A percentile compares a stretch with the other conserved stretches of the same genome.
phyloP scores from a whole-genome alignment of 2,113 vertebrate species.

The Setophaga kirtlandii region DNA sequence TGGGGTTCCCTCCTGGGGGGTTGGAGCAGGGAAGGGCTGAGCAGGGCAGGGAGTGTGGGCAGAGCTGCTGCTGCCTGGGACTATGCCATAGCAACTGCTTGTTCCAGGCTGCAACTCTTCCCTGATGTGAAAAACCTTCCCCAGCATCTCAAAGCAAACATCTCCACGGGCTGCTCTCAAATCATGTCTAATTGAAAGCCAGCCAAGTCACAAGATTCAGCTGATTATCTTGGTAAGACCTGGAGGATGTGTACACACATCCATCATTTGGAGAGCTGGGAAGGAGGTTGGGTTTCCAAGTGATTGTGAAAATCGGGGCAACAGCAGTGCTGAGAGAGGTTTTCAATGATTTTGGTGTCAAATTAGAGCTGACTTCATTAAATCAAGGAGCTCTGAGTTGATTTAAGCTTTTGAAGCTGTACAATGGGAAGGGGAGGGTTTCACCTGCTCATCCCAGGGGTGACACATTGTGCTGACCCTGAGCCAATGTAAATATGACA shows the following conservation, averaged over 20 bases:
- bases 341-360: not conserved
- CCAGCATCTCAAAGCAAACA: conserved; percentile 5
- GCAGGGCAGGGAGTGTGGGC: not conserved
- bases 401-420: not conserved
- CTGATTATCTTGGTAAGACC: conserved; percentile 28
- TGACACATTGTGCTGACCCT: not conserved
- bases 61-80: not conserved
- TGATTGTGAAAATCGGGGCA: not conserved
- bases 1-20: not conserved
- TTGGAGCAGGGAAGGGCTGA: not conserved
- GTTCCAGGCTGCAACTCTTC: not conserved
- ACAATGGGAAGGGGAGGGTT: not conserved
- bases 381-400: not conserved
- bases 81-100: conserved; percentile 34
- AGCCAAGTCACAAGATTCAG: not conserved
- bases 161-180: conserved; percentile 20
- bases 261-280: not conserved
- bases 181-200: not conserved
- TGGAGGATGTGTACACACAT: not conserved
- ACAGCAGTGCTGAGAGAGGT: not conserved
- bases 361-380: not conserved
- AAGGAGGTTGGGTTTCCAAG: not conserved
- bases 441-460: not conserved
- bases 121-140: not conserved
- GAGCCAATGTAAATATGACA: not conserved